These are phyloP conservation scores for Conus canariensis DNA, from an alignment of 2,888 invertebrate species.

Conservation along the genomic window DNA sequence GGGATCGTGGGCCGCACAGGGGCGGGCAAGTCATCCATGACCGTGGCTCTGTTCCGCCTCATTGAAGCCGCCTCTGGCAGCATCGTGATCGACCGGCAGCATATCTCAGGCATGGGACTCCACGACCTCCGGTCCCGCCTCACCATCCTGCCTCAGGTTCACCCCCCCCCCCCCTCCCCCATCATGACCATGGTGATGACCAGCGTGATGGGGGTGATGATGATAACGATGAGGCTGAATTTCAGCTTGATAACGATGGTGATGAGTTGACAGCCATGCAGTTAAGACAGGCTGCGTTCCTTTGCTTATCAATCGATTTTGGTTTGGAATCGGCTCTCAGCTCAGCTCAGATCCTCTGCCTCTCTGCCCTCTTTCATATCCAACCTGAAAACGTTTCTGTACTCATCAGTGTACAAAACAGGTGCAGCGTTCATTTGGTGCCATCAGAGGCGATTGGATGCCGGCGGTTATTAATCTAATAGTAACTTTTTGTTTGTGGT, in stretches of 20 bases:
- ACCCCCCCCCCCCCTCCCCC: too few species aligned
- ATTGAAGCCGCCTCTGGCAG: slow-evolving; percentile 61
- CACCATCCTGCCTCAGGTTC: slow-evolving; percentile 72
- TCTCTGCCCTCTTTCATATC: too few species aligned
- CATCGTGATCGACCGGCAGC: slow-evolving; percentile 62
- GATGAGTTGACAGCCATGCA: background rate
- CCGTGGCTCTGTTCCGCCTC: slow-evolving; percentile 65
- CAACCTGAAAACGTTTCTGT: too few species aligned
- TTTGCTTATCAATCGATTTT: too few species aligned
- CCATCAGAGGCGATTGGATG: too few species aligned
- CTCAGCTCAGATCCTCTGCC: too few species aligned
- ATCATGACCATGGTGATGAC: background rate
- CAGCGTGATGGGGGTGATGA: background rate
- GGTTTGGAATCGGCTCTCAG: too few species aligned
- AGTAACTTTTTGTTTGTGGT: too few species aligned
- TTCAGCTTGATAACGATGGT: background rate
- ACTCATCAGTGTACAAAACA: too few species aligned
- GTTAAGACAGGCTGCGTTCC: too few species aligned
- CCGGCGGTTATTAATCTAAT: too few species aligned
- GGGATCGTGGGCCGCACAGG: slow-evolving; percentile 71
- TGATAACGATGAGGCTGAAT: background rate
- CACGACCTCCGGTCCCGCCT: slow-evolving; percentile 75
- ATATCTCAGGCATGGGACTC: slow-evolving; percentile 60
- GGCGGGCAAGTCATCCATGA: slow-evolving; percentile 70
- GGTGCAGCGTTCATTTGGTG: too few species aligned